phyloP scores from a whole-genome alignment of 2,888 invertebrate genomes.

The Liodrosophila aerea region DNA sequence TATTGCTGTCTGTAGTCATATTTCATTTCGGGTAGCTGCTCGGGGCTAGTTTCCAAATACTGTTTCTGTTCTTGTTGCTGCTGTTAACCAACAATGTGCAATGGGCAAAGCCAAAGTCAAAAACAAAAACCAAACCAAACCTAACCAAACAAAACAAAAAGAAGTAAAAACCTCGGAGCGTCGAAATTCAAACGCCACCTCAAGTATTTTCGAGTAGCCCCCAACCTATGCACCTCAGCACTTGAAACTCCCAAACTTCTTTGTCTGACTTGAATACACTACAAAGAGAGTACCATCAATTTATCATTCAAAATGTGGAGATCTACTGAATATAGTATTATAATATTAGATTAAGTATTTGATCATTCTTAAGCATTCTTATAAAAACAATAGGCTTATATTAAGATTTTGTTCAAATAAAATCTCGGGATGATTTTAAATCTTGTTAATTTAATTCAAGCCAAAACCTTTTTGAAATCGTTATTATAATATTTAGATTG shows the following conservation, averaged over 20 bases:
- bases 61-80: conserved; percentile 6
- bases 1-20: conserved; percentile 49
- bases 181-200: conserved; percentile 52
- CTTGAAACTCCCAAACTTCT: conserved; percentile 35
- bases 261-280: conserved; percentile 25
- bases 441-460: no score
- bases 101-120: conserved; percentile 26
- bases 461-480: no score
- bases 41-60: conserved; percentile 37
- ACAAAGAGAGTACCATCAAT: no score
- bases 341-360: no score
- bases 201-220: conserved; percentile 60
- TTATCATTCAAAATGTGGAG: no score
- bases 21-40: conserved; percentile 49
- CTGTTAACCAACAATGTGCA: conserved; percentile 16
- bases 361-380: no score
- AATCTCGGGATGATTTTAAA: no score
- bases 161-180: conserved; percentile 47
- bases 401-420: no score
- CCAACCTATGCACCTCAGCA: conserved; percentile 9
- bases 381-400: no score
- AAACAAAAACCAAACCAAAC: conserved; percentile 41
- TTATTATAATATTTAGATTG: no score
- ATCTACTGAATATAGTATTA: no score
- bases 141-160: conserved; percentile 19